These are phyloP conservation scores for Phyto melanocephala DNA, from an alignment of 2,888 invertebrate genomes.

Conservation along the genomic window DNA sequence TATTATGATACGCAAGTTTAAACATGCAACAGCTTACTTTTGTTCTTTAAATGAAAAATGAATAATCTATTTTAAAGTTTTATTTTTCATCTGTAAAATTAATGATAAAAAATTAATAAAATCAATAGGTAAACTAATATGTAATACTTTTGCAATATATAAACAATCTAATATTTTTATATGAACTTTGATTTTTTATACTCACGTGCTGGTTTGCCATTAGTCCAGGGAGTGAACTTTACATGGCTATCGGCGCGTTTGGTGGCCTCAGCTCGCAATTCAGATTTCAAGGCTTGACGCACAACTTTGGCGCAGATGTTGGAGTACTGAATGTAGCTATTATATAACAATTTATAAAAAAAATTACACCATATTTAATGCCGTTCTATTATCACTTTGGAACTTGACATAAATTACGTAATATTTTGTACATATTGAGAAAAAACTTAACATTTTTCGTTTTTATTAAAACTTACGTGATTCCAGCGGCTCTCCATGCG, in stretches of 20 bases:
- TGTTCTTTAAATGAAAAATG: constrained; percentile 46
- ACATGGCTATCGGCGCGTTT: constrained; percentile 88
- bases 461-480: constrained; percentile 93
- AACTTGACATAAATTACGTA: constrained; percentile 62
- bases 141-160: too few species aligned
- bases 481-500: constrained; percentile 89
- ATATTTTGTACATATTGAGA: too few species aligned
- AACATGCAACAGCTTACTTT: constrained; percentile 45
- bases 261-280: constrained; percentile 85
- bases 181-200: constrained; percentile 70
- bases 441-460: too few species aligned
- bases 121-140: constrained; percentile 13
- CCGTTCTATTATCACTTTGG: not conserved
- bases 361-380: not conserved
- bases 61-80: constrained; percentile 44
- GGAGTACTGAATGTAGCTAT: constrained; percentile 97
- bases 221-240: constrained; percentile 92
- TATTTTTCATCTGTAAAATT: constrained; percentile 71
- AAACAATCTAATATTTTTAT: not conserved
- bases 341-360: not conserved
- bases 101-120: constrained; percentile 35
- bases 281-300: constrained; percentile 88
- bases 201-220: constrained; percentile 93
- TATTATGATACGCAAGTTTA: not conserved
- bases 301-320: constrained; percentile 93